These are phyloP conservation scores for Astreopora myriophthalma DNA, from an alignment of 64 coral and sea anemone genomes.

Conservation along the genomic window DNA sequence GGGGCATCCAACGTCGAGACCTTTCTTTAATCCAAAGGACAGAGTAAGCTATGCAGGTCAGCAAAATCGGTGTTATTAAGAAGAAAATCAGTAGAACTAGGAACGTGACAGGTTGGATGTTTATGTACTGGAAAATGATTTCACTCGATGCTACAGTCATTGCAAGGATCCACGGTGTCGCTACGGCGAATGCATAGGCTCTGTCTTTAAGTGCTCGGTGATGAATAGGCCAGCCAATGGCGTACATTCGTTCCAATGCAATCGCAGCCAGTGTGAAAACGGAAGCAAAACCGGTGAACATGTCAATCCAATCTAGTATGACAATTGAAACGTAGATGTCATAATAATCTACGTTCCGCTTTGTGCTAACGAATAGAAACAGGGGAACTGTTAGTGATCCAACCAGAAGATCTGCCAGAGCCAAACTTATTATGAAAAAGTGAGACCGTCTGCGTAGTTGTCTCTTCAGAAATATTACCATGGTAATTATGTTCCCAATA, in stretches of 20 bases:
- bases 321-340: not conserved
- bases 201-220: not conserved
- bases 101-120: not conserved
- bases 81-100: not conserved
- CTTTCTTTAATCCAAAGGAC: slow-evolving; percentile 39
- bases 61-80: slow-evolving; percentile 11
- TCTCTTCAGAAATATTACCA: not conserved
- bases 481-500: not conserved
- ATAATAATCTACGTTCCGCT: not conserved
- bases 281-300: not conserved
- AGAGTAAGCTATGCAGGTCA: slow-evolving; percentile 13
- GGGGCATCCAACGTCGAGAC: not conserved
- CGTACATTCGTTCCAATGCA: slow-evolving; percentile 44
- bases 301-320: not conserved
- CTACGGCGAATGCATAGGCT: not conserved
- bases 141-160: not conserved
- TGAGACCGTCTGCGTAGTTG: not conserved
- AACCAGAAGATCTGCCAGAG: not conserved
- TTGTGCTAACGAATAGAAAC: not conserved
- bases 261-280: slow-evolving; percentile 29
- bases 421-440: not conserved
- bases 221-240: not conserved
- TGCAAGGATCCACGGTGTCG: slow-evolving; percentile 34
- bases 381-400: not conserved
- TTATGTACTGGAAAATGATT: not conserved